Evolutionary conservation across 2,797 vertebrate genomes (phyloP).

Genomic region (Anguilla anguilla): DNA sequence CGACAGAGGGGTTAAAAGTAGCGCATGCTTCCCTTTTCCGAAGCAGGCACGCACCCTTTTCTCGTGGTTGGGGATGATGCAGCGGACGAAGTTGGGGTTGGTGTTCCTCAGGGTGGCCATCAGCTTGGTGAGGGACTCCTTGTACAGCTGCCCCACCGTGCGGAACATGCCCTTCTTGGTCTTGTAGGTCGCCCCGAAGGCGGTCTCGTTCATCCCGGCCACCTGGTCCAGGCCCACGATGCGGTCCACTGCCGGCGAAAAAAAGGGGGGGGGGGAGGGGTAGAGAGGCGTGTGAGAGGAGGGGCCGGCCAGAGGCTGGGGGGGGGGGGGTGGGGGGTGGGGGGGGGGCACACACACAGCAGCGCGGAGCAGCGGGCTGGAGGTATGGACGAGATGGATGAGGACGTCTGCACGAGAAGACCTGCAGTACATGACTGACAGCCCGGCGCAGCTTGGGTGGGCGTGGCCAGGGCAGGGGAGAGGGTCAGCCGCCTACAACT

Average conservation of each 20-base stretch:
- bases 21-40: not conserved
- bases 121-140: slow-evolving; percentile 93
- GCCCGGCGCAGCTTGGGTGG: slow-evolving; percentile 5
- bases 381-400: slow-evolving; percentile 25
- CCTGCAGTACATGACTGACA: slow-evolving; percentile 27
- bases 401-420: slow-evolving; percentile 8
- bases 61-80: slow-evolving; percentile 98
- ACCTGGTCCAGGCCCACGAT: slow-evolving; percentile 97
- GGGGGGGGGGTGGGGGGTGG: not conserved
- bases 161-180: slow-evolving; percentile 99
- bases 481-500: slow-evolving; percentile 17
- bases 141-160: slow-evolving; percentile 96
- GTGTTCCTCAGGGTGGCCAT: slow-evolving; percentile 98
- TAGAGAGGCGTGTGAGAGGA: slow-evolving; percentile 2
- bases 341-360: slow-evolving; percentile 1
- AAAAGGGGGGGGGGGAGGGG: slow-evolving; percentile 10
- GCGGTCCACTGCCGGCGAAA: slow-evolving; percentile 82
- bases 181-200: slow-evolving; percentile 92
- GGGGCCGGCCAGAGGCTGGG: not conserved
- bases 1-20: not conserved
- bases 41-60: slow-evolving; percentile 77
- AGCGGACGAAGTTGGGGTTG: slow-evolving; percentile 97
- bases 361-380: slow-evolving; percentile 28
- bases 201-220: slow-evolving; percentile 93
- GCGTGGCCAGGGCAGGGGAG: not conserved